Evolutionary conservation across 2,113 vertebrate species (phyloP).

Genomic region (Pteropus alecto): DNA sequence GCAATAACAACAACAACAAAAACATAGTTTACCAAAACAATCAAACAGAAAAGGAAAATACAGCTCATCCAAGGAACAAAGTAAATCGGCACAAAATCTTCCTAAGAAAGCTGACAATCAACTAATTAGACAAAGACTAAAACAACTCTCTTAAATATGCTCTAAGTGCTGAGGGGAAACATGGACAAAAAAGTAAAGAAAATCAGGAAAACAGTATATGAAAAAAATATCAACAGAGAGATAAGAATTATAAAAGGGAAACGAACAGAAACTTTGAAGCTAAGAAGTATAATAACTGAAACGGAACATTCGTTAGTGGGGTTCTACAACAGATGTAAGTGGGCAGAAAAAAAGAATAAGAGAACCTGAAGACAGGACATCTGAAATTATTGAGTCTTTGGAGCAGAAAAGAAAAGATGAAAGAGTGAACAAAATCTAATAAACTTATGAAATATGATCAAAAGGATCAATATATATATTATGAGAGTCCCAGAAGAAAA

Average conservation of each 20-base stretch:
- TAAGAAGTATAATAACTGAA: neutral
- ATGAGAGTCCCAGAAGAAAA: neutral
- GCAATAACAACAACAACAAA: neutral
- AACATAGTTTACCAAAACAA: neutral
- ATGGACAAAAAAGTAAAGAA: neutral
- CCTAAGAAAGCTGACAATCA: neutral
- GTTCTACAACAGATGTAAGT: neutral
- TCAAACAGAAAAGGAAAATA: neutral
- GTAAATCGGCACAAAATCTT: neutral
- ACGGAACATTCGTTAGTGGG: neutral
- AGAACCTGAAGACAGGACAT: neutral
- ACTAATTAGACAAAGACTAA: neutral
- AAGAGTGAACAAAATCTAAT: neutral
- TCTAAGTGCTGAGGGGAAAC: neutral
- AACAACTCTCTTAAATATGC: neutral
- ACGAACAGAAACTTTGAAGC: neutral
- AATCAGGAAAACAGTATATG: neutral
- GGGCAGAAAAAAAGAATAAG: neutral
- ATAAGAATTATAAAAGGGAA: neutral
- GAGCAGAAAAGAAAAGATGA: neutral
- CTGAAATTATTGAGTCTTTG: neutral
- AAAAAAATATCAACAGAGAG: neutral
- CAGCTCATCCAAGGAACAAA: neutral
- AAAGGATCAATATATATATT: neutral
- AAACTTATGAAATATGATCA: neutral